A percentile compares a stretch with the other conserved stretches of the same genome.
phyloP scores from a whole-genome alignment of 2,113 vertebrate genomes.

The Cebus imitator region DNA sequence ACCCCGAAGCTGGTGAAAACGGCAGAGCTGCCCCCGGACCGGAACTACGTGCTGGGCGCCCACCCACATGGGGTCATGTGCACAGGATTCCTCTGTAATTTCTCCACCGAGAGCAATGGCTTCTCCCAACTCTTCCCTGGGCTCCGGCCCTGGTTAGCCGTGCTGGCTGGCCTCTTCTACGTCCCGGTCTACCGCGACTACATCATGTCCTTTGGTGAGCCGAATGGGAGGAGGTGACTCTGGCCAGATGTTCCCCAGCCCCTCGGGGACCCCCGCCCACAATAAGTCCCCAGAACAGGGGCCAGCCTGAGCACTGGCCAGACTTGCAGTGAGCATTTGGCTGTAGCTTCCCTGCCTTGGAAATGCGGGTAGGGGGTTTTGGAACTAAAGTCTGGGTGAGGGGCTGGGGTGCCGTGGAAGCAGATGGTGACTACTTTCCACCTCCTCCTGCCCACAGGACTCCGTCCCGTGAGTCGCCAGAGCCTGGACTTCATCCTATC shows the following conservation, averaged over 20 bases:
- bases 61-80: slow-evolving; percentile 89
- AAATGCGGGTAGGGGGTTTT: not conserved
- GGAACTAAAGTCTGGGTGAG: too few species aligned
- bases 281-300: not conserved
- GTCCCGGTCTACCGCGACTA: slow-evolving; percentile 86
- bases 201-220: slow-evolving; percentile 81
- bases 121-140: slow-evolving; percentile 84
- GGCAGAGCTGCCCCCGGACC: slow-evolving; percentile 81
- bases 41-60: slow-evolving; percentile 88
- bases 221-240: not conserved
- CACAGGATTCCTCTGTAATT: slow-evolving; percentile 80
- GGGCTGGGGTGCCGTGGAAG: rapidly evolving
- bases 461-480: slow-evolving; percentile 82
- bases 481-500: slow-evolving; percentile 85
- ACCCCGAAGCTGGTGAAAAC: slow-evolving; percentile 87
- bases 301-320: not conserved
- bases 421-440: not conserved
- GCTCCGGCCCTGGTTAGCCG: slow-evolving; percentile 55
- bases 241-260: rapidly evolving
- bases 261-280: rapidly evolving
- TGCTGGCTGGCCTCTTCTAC: slow-evolving; percentile 81
- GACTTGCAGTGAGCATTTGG: not conserved
- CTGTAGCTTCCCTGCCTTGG: not conserved
- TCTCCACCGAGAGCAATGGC: slow-evolving; percentile 79
- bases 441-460: slow-evolving; percentile 58